Evolutionary conservation across 2,113 vertebrate genomes (phyloP).

Genomic region (Micronycteris hirsuta): DNA sequence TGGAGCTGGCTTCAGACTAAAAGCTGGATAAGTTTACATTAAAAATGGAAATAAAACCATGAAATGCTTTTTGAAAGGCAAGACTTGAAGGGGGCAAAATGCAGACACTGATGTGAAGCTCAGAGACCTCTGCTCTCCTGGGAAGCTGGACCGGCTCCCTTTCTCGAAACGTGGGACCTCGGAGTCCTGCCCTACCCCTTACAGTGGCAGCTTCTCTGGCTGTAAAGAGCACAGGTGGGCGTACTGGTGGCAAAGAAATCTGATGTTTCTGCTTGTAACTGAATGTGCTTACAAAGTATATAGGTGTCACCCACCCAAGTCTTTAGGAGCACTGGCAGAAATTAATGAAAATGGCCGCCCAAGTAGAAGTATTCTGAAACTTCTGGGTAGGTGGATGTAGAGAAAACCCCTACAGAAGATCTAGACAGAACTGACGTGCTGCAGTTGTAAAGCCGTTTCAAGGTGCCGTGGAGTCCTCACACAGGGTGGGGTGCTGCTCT

Average conservation of each 20-base stretch:
- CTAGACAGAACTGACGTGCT: constrained; percentile 3
- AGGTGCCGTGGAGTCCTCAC: neutral
- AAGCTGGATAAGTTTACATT: neutral
- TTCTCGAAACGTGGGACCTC: neutral
- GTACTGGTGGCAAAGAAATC: neutral
- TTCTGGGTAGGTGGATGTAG: neutral
- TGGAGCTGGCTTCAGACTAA: neutral
- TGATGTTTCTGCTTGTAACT: neutral
- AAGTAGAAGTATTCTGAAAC: neutral
- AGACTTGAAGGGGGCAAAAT: neutral
- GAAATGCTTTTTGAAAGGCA: neutral
- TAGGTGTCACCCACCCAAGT: neutral
- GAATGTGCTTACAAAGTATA: neutral
- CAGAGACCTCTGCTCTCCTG: neutral
- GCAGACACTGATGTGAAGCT: neutral
- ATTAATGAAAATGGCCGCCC: constrained; percentile 45
- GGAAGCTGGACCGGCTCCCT: neutral
- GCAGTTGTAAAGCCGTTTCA: constrained; percentile 29
- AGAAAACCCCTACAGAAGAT: constrained; percentile 38
- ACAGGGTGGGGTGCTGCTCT: neutral
- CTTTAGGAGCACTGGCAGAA: constrained; percentile 23
- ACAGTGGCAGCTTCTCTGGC: neutral
- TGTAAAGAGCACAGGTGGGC: neutral
- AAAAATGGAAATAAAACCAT: neutral
- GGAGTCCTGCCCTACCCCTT: neutral